Percentiles rank a stretch among this genome's conserved stretches.
Evolutionary conservation across 1,140 invertebrate genomes (phyloP).

Genomic region (Dinoponera quadriceps): DNA sequence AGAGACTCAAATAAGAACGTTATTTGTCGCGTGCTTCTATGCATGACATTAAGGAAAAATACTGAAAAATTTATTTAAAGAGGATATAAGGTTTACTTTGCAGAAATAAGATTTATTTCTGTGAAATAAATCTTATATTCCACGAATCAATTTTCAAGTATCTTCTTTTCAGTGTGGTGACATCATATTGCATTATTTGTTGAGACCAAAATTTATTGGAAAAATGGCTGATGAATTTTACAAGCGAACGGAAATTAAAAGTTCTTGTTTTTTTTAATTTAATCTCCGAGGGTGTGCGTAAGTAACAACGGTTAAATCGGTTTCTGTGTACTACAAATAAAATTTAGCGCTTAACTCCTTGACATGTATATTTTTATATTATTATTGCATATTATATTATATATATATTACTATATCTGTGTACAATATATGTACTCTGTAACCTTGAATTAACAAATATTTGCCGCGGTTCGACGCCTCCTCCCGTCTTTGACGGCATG

Average conservation of each 20-base stretch:
- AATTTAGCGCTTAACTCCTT: neutral
- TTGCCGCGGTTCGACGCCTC: neutral
- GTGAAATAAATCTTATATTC: too few relatives aligned
- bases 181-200: too few relatives aligned
- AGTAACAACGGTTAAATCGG: neutral
- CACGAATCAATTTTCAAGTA: too few relatives aligned
- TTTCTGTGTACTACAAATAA: neutral
- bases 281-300: neutral
- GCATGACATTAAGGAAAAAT: too few relatives aligned
- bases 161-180: too few relatives aligned
- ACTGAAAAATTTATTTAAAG: too few relatives aligned
- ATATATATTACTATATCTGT: neutral
- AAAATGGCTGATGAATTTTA: neutral
- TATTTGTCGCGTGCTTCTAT: too few relatives aligned
- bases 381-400: neutral
- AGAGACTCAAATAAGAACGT: too few relatives aligned
- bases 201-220: neutral
- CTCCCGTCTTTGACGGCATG: neutral
- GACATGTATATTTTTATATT: too few relatives aligned
- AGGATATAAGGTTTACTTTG: too few relatives aligned
- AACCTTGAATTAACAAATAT: neutral
- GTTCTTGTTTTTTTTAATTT: neutral
- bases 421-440: too few relatives aligned
- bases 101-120: too few relatives aligned
- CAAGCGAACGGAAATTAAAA: neutral